A percentile compares a stretch with the other conserved stretches of the same genome.
Conservation (phyloP, 2,797 vertebrate species). For the Hybognathus amarus region DNA sequence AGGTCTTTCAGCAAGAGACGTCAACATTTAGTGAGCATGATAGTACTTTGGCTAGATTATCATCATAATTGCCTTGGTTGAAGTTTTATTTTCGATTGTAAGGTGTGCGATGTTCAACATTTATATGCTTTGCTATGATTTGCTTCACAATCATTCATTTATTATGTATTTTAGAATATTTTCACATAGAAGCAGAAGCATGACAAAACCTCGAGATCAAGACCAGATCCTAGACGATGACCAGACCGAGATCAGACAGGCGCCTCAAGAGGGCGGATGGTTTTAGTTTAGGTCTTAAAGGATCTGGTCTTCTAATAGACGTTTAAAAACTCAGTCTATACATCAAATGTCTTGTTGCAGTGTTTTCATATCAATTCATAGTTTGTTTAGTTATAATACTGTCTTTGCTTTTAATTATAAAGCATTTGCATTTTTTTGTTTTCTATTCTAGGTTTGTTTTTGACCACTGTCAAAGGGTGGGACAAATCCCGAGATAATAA, state of each 20-base stretch:
- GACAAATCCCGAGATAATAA: slow-evolving; percentile 71
- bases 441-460: slow-evolving; percentile 52
- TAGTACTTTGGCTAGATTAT: neutral
- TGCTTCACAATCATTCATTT: neutral
- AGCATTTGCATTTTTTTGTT: neutral
- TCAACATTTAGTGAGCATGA: neutral
- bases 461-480: slow-evolving; percentile 36
- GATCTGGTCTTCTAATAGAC: neutral
- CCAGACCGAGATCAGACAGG: neutral
- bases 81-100: neutral
- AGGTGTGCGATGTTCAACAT: neutral
- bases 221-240: neutral
- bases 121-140: neutral
- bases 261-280: neutral
- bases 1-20: neutral
- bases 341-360: neutral
- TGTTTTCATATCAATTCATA: neutral
- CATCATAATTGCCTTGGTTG: neutral
- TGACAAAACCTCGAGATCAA: neutral
- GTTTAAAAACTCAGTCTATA: neutral
- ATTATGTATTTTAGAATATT: neutral
- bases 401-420: slow-evolving; percentile 32
- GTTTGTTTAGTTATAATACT: neutral
- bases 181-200: neutral
- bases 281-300: neutral